Evolutionary conservation across 1,140 invertebrate genomes (phyloP), one percentile per base, ranked within the genome.

Genomic region (Daktulosphaira vitifoliae): DNA sequence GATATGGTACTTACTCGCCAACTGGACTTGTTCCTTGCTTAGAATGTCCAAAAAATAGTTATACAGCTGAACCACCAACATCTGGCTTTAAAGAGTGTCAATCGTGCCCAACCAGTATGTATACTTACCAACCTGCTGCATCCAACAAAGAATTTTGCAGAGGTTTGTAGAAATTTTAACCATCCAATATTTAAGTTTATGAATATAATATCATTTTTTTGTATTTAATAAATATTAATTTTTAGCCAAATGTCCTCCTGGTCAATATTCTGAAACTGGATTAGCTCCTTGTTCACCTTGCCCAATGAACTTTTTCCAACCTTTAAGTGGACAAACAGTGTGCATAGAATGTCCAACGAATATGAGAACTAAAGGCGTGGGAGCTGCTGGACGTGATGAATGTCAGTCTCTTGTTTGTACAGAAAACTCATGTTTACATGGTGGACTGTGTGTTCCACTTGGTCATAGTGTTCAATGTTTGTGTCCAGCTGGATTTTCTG

Each of bases 51-150:
- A 81, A 89, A 67, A 94, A 96, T 72, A 95, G 90, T 59, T 97
- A 87, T 73, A 90, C 89, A 11, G 83, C 85, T 7, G 85, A 90
- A 71, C 92, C 93, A 29, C 90, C 91, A 22, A 81, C 84, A 1
- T 90, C 89, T 62, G 94, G 94, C 16, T 96, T 89, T 74, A 96
- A 92, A 74, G 90, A 96, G 72, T 98, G 94, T 71, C 87, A 92
- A 73, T 84, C 87, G 8, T 98, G 94, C 76, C 90, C 93, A 7
- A 83, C 90, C 0, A 89, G 89, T 67, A 91, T 86, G 0, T 94
- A 86, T 71, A 96, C 92, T 0, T 95, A 93, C 73, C 90, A 95
- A 74, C 90, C 92, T 15, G 86, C 92, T 7, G 90, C 95, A 9
- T 82, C 87, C 37, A 83, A 85, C 44, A 84, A 83, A 73, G 87